Evolutionary conservation across 1,140 invertebrate species (phyloP), one percentile per base, ranked within the genome.

Genomic region (Panulirus ornatus): DNA sequence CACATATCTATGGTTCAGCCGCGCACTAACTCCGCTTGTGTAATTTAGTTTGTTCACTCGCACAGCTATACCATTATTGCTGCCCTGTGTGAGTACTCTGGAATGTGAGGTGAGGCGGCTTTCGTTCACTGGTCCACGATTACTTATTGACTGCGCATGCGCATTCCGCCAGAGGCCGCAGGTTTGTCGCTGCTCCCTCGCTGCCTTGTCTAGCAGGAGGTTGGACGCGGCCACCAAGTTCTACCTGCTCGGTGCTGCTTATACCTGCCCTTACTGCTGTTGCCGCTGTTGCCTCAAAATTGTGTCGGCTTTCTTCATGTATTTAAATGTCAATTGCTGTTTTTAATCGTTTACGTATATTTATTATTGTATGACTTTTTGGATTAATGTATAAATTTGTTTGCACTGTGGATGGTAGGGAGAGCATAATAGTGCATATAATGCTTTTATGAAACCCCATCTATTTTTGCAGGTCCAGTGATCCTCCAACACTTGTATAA

Each of bases 321-420:
- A 76, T 87, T 86, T 78, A 78, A 78, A 78, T 87, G 85, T 87
- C 51, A 87, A 87, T 87, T 79, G 85, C 85, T 87, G 85, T 84
- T 87, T 87, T 87, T 79, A 87, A 87, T 87, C 75, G 85, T 87
- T 87, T 87, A 40, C 36, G 75, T 73, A 78, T 79, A 87, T 87
- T 87, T 87, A 87, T 87, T 87, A 78, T 78, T 87, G 85, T 42
- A 87, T 87, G 73, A 63, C 63, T 71, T 84, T 75, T 84, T 84
- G 34, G 66, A 87, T 87, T 87, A 54, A 51, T 78, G 85, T 87
- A 54, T 79, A 79, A 40, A 87, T 66, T 58, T 63, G 38, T 87
- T 78, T 78, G 85, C 85, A 87, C 83, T 30, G 75, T 78, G 75
- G 30, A 78, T 78, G 75, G 75, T 78, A 78, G 14, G 75, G 40